These are phyloP conservation scores for Cynaeus angustus DNA, from an alignment of 2,888 invertebrate species.

Conservation along the genomic window DNA sequence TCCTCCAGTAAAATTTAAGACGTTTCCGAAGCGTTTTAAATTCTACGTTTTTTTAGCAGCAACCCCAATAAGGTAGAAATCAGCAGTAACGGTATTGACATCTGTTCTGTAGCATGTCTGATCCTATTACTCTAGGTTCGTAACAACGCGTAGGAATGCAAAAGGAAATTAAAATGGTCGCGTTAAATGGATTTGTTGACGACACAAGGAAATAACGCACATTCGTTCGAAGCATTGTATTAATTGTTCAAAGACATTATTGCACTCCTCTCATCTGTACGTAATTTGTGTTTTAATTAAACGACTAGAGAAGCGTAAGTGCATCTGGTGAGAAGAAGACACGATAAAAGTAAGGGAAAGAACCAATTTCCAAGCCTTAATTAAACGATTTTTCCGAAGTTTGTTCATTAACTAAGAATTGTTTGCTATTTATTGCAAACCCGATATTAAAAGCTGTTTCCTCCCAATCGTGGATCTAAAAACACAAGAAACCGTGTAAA, in stretches of 20 bases:
- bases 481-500: not conserved
- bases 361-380: not conserved
- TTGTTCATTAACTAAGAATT: slow-evolving; percentile 26
- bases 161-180: slow-evolving; percentile 37
- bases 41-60: too few relatives aligned
- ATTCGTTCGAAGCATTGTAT: slow-evolving; percentile 25
- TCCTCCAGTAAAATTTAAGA: too few relatives aligned
- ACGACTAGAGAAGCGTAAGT: not conserved
- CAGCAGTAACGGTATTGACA: slow-evolving; percentile 1
- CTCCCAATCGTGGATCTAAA: not conserved
- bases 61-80: too few relatives aligned
- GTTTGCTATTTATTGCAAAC: slow-evolving; percentile 27
- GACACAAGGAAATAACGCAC: slow-evolving; percentile 31
- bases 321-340: not conserved
- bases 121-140: slow-evolving; percentile 20
- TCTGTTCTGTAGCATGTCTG: slow-evolving; percentile 34
- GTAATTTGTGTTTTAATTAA: slow-evolving; percentile 39
- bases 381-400: slow-evolving; percentile 22
- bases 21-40: too few relatives aligned
- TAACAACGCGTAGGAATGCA: slow-evolving; percentile 26
- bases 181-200: slow-evolving; percentile 27
- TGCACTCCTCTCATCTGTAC: slow-evolving; percentile 26
- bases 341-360: not conserved
- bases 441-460: slow-evolving; percentile 16
- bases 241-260: slow-evolving; percentile 36